Base-by-base conservation (phyloP, 2,797 vertebrate species). In the Chaenodraco wilsoni region DNA sequence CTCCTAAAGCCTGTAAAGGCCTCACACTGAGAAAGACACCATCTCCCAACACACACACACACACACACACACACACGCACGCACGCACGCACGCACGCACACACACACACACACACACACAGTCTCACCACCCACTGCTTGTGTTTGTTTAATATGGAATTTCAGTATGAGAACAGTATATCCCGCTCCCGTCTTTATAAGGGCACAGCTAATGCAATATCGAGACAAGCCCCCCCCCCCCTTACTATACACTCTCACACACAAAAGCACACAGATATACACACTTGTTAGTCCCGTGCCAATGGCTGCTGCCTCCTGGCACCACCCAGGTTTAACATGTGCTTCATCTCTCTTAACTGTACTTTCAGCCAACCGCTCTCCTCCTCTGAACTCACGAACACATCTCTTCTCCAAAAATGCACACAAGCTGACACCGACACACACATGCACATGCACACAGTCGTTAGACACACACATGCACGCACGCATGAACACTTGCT, bases 141-240 rank as follows among this genome's bases (percentile, higher is more conserved):
- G 60, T 92, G 85, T 91, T 93, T 89, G 78, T 92, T 88, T 91
- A 92, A 91, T 83, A 89, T 90, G 85, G 81, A 84, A 81, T 83
- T 87, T 90, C 76, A 86, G 78, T 81, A 69, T 71, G 84, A 87
- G 90, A 86, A 90, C 85, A 88, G 85, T 86, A 88, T 88, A 91
- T 89, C 88, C 83, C 67, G 64, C 78, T 84, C 73, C 52, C 69
- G 61, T 82, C 89, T 91, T 91, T 91, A 91, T 90, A 91, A 89
- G 88, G 88, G 72, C 84, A 89, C 66, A 84, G 80, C 65, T 83
- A 82, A 90, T 83, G 66, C 80, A 71, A 48, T 50, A 68, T 72
- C 74, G 54, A 87, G 76, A 78, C 77, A 63, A 44, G 41, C 23
- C 23, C 45, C n/a, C n/a, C n/a, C n/a, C n/a, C 23, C 43, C 27